Evolutionary conservation across 2,113 vertebrate species (phyloP), one percentile per base, ranked within the genome.

Genomic region (Oncorhynchus clarkii): DNA sequence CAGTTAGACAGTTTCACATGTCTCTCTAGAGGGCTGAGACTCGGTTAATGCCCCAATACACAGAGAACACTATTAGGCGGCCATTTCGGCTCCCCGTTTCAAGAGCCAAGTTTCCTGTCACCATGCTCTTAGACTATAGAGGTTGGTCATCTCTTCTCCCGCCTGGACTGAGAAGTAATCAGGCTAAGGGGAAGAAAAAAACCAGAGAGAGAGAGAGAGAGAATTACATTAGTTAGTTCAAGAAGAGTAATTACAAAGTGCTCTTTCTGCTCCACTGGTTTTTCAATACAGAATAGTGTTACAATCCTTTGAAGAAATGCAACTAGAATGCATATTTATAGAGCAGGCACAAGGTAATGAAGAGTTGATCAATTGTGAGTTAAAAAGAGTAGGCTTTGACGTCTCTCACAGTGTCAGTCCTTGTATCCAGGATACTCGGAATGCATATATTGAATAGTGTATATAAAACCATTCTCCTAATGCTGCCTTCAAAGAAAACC

Each of bases 211-310:
- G 34, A 39, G 34, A 39, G 34, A 39, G 39, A 7, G 39, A 45
- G 39, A 12, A 16, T 8, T 16, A 22, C 9, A 45, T 1, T n/a
- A 24, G 59, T 22, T 22, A 62, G n/a, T 22, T 62, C 59, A 62
- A 62, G 4, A 57, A 45, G 39, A 45, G 8, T 45, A 11, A 45
- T 45, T 11, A 45, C 59, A 62, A 62, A 62, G 59, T 4, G 3
- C 18, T 62, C n/a, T 62, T 62, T 62, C 59, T 62, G n/a, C n/a
- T 62, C 59, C 59, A 62, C 20, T 62, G n/a, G n/a, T 62, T 62
- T 45, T 62, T 62, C n/a, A 62, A 62, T 62, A 8, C 20, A 62
- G n/a, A 62, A 9, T 62, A 11, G 59, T 7, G 18, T 22, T 22
- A 3, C 59, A 62, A 16, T 22, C 9, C 59, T 2, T 16, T 62